Base-by-base conservation (phyloP, 2,888 invertebrate genomes). In the Lycophotia porphyrea region DNA sequence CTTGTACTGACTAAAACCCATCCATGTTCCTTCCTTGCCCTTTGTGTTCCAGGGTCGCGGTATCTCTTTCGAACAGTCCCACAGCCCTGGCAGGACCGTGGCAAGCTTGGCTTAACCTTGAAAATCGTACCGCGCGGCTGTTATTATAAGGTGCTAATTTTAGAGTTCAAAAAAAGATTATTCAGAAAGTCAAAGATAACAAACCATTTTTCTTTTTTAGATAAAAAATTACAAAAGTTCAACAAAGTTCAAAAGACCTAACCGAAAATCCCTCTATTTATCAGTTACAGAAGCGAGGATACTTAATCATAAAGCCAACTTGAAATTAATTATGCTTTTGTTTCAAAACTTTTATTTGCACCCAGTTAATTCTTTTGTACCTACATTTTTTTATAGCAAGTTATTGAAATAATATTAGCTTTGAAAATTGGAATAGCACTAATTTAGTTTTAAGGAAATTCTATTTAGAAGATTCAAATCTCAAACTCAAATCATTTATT, bases 291-390 rank as follows among this genome's bases (percentile, higher is more conserved):
- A 79, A 64, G 67, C 61, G 47, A 74, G 27, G 58, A 42, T 55
- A 71, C 52, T 81, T 18, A 60, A 60, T 71, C 60, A 68, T 74
- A 60, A 34, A 55, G 64, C 61, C 60, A 52, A 64, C 47, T 49
- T 61, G 4, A 67, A 73, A 83, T 60, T 74, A 84, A 71, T 74
- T 55, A 79, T 24, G 15, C 60, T 65, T 71, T 68, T 74, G n/a
- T 34, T 31, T 42, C 8, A 69, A 63, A 81, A 42, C 47, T 47
- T 69, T 60, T 77, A 13, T 52, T 71, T 52, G 21, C 21, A 34
- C n/a, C 52, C 49, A 52, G 49, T 44, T 52, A 77, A 36, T 63
- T 49, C 44, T n/a, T n/a, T 77, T 18, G 34, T 18, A 8, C n/a
- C 24, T 5, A 5, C 2, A 55, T 27, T 24, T 27, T 52, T 34